Conservation (phyloP, 2,797 vertebrate species). For the Pachyuromys duprasi region DNA sequence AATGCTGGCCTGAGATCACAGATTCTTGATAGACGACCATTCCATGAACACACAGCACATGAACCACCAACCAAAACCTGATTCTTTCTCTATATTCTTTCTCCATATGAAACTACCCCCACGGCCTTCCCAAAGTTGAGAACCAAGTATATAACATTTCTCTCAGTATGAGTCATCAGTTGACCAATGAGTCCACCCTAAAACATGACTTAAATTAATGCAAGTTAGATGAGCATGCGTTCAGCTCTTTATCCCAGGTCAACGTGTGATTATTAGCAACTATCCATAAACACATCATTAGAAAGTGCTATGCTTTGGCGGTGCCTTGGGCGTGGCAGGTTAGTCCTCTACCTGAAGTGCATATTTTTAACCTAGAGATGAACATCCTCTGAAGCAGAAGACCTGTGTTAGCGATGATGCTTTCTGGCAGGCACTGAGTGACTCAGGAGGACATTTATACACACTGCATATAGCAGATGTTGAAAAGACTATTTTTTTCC, state of each 20-base stretch:
- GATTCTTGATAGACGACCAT: neutral
- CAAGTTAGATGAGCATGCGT: neutral
- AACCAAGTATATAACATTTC: neutral
- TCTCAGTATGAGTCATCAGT: neutral
- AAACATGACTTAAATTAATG: neutral
- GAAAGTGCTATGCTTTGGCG: neutral
- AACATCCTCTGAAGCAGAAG: neutral
- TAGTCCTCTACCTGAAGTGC: neutral
- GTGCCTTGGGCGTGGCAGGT: no score
- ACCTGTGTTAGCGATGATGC: neutral
- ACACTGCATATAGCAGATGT: neutral
- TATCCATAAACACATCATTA: neutral
- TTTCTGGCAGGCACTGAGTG: neutral
- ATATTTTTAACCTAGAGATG: neutral
- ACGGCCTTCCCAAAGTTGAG: neutral
- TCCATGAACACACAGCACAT: neutral
- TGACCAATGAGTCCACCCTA: neutral
- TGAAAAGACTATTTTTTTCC: neutral
- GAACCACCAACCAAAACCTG: neutral
- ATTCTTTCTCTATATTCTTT: neutral
- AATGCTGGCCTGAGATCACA: neutral
- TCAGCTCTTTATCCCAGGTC: slow-evolving; percentile 3
- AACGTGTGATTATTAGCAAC: neutral
- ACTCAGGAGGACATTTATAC: neutral
- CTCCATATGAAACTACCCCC: neutral